Conservation (phyloP, 2,888 invertebrate genomes). For the Pherbina coryleti region DNA sequence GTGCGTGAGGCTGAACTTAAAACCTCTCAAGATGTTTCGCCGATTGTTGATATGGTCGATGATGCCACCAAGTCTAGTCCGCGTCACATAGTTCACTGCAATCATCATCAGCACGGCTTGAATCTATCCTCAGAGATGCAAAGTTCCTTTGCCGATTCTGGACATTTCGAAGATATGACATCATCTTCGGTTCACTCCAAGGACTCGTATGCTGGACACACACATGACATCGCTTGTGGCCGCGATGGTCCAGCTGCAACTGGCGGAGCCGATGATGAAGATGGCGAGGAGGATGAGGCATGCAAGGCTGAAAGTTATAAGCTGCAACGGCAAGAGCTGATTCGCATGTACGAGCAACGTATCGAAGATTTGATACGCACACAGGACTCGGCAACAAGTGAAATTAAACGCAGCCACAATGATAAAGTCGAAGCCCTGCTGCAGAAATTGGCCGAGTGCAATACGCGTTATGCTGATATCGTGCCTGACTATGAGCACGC, state of each 20-base stretch:
- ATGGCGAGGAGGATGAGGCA: conserved; percentile 50
- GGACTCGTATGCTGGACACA: conserved; percentile 73
- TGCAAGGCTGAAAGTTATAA: conserved; percentile 71
- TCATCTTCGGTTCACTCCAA: conserved; percentile 83
- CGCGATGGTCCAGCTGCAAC: conserved; percentile 54
- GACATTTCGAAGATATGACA: conserved; percentile 86
- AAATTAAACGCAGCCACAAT: conserved; percentile 82
- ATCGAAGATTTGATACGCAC: conserved; percentile 80
- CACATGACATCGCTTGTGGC: conserved; percentile 70
- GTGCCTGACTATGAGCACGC: conserved; percentile 82
- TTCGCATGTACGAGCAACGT: conserved; percentile 80
- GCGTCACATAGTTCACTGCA: conserved; percentile 54
- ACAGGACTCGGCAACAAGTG: conserved; percentile 76
- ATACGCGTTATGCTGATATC: conserved; percentile 82
- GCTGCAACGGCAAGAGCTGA: conserved; percentile 77
- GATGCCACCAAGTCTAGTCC: conserved; percentile 69
- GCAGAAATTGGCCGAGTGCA: conserved; percentile 80
- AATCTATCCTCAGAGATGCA: conserved; percentile 74
- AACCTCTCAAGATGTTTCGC: conserved; percentile 72
- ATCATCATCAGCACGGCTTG: conserved; percentile 51
- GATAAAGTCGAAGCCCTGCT: conserved; percentile 82
- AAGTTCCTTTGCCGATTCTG: conserved; percentile 86
- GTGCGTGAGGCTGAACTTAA: conserved; percentile 78
- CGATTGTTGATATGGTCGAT: conserved; percentile 72
- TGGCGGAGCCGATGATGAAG: conserved; percentile 45